Evolutionary conservation across 2,888 invertebrate species (phyloP), one percentile per base, ranked within the genome.

Genomic region (Watsonalla binaria): DNA sequence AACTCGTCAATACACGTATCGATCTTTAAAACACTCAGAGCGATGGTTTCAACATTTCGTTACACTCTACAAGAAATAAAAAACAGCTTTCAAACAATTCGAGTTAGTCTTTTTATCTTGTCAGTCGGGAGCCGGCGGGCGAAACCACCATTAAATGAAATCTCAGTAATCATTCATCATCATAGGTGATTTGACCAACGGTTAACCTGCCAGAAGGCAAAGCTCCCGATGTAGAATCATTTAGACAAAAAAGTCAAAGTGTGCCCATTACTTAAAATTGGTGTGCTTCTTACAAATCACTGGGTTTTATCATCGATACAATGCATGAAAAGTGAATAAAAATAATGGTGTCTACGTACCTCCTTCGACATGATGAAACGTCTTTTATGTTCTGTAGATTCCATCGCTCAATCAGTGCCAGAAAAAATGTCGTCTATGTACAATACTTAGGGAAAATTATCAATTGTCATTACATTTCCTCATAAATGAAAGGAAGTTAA

Each of bases 121-220:
- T 79, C 83, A 78, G 81, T 78, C 83, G 82, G 82, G 65, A 82
- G 82, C 80, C 75, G 75, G 66, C 70, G 70, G 62, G 61, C 60
- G 70, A 69, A 73, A 68, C 80, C 80, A 74, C 86, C 85, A 90
- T 90, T 90, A 90, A 80, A 82, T 71, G 66, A 83, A 88, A 88
- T 85, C 84, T 82, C 75, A 74, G 86, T 84, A 90, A 90, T 90
- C 88, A 90, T 86, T 88, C 82, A 87, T 86, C 88, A 89, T 90
- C 86, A 86, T 76, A 74, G 67, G 75, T 74, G 80, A 87, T 86
- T 85, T 84, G 84, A 82, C 76, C 77, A 76, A 72, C 75, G 74
- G 82, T 83, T 84, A 84, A 77, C 78, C 76, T 76, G 81, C 80
- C 78, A 76, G 72, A 59, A 70, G 78, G 71, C 74, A 69, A 66